Base-by-base conservation (phyloP, 2,797 vertebrate genomes). In the Macropus fuliginosus region DNA sequence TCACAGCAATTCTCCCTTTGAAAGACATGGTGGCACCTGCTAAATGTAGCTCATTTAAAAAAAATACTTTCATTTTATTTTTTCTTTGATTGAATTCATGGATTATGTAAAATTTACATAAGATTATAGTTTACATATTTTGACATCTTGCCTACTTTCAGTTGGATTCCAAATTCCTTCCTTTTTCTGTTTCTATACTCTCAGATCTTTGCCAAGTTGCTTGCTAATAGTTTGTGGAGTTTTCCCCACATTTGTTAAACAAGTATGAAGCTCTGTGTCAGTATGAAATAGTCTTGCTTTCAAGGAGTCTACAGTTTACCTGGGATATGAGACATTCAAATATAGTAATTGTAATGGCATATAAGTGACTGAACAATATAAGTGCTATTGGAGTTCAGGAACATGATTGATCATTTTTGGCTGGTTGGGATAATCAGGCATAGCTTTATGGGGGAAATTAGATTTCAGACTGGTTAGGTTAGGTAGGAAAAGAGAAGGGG, bases 41-140 rank as follows among this genome's bases (percentile, higher is more conserved):
- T 92, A 96, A 56, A 93, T 92, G 12, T 8, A n/a, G n/a, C 14
- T 62, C 95, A 57, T 46, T 46, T n/a, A 90, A 50, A 74, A 66
- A 66, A 62, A n/a, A 6, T 5, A 3, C 57, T 56, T 91, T 93
- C 92, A 2, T 92, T 93, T 56, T 62, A 27, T 92, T 74, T 81
- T 5, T 59, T 74, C 93, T 93, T 89, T 46, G 66, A 87, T n/a
- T 9, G 0, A 59, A 52, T 59, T 11, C 31, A 57, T 92, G 90
- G 55, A n/a, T 91, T 95, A 31, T 81, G 6, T 96, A 93, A 93
- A 56, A 96, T 97, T 94, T 16, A 66, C 90, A 34, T 57, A 91
- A 94, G 34, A 29, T 94, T 90, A 95, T 92, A 31, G 87, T 16
- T 62, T 50, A 95, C 56, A 29, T 57, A 54, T 59, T 91, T 96